These are phyloP conservation scores for Calvadosia cruxmelitensis DNA, from an alignment of 30 jellyfish, hydroid and myxozoan genomes.

Conservation along the genomic window DNA sequence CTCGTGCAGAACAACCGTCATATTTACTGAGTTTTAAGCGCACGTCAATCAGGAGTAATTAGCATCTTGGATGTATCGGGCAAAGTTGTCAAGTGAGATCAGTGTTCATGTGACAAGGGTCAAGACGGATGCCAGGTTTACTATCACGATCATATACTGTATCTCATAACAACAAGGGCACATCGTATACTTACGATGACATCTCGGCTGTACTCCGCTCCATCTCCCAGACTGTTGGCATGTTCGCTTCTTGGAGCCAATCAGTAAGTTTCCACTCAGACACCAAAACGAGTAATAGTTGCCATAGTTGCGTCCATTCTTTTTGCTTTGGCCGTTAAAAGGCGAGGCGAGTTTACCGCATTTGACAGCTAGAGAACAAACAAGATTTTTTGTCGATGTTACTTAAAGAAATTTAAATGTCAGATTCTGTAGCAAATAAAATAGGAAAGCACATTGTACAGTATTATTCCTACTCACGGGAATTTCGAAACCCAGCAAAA, in stretches of 20 bases:
- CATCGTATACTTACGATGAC: constrained; percentile 89
- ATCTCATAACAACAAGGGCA: too few relatives aligned
- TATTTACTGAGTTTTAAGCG: too few relatives aligned
- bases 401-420: too few relatives aligned
- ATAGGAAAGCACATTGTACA: not conserved
- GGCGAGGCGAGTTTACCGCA: constrained; percentile 72
- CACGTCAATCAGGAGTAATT: too few relatives aligned
- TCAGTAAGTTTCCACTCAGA: constrained; percentile 39
- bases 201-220: constrained; percentile 92
- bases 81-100: too few relatives aligned
- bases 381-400: too few relatives aligned
- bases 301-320: constrained; percentile 30
- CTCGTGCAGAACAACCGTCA: too few relatives aligned
- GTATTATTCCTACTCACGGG: not conserved
- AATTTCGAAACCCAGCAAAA: too few relatives aligned
- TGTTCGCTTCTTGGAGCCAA: constrained; percentile 50
- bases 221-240: constrained; percentile 72
- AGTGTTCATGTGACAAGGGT: too few relatives aligned
- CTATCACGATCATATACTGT: too few relatives aligned
- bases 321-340: constrained; percentile 39
- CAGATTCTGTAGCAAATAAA: not conserved
- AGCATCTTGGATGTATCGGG: too few relatives aligned
- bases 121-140: too few relatives aligned
- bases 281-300: constrained; percentile 42
- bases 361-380: constrained; percentile 40